Percentiles rank a stretch among this genome's conserved stretches.
Conservation (phyloP, 1,140 invertebrate species). For the Drosophila kikkawai region DNA sequence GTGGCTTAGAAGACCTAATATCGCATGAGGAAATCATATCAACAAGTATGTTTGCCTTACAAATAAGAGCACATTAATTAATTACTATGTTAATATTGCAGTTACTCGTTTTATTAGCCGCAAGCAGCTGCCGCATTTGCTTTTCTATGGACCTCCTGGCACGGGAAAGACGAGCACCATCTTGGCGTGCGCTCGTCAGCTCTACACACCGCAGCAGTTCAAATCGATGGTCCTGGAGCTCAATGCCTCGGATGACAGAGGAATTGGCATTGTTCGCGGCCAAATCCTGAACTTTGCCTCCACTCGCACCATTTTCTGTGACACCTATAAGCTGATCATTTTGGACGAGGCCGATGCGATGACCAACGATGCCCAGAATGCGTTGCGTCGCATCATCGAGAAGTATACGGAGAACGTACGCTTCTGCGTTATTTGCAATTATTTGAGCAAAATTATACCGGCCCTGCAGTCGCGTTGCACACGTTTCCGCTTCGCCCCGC, state of each 20-base stretch:
- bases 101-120: slow-evolving; percentile 97
- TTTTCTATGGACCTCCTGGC: slow-evolving; percentile 99
- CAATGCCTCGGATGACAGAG: slow-evolving; percentile 99
- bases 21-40: slow-evolving; percentile 98
- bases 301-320: slow-evolving; percentile 97
- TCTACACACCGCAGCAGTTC: slow-evolving; percentile 93
- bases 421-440: slow-evolving; percentile 99
- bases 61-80: not conserved
- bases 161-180: slow-evolving; percentile 99
- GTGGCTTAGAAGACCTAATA: slow-evolving; percentile 95
- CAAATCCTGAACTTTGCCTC: slow-evolving; percentile 99
- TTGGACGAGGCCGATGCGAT: slow-evolving; percentile 99
- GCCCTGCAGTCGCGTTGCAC: slow-evolving; percentile 99
- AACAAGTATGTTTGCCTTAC: slow-evolving; percentile 91
- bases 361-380: slow-evolving; percentile 99
- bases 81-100: slow-evolving; percentile 81
- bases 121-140: slow-evolving; percentile 96
- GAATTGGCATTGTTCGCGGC: slow-evolving; percentile 97
- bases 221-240: slow-evolving; percentile 92
- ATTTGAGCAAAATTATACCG: slow-evolving; percentile 99
- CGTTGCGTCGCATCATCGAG: slow-evolving; percentile 98
- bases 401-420: slow-evolving; percentile 99
- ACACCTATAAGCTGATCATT: slow-evolving; percentile 98
- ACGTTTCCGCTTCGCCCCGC: slow-evolving; percentile 97
- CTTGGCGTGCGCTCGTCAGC: slow-evolving; percentile 96